Evolutionary conservation across 2,797 vertebrate species (phyloP).

Genomic region (Cuculus canorus): DNA sequence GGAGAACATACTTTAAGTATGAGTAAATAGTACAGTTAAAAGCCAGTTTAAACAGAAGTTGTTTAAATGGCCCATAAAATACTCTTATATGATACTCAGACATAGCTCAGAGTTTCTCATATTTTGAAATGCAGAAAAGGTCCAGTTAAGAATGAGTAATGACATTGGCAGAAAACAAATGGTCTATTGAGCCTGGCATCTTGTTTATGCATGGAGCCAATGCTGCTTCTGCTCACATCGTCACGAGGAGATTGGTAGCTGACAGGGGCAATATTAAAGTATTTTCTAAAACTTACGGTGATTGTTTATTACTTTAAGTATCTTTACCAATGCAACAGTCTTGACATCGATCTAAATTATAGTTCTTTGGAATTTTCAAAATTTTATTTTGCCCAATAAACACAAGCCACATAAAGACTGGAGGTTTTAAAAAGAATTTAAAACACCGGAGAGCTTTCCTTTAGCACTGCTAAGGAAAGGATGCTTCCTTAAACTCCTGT

Average conservation of each 20-base stretch:
- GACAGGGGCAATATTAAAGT: not conserved
- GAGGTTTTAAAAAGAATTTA: not conserved
- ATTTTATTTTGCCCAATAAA: not conserved
- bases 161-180: not conserved
- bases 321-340: no score
- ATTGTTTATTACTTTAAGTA: not conserved
- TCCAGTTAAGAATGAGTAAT: not conserved
- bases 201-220: fast-evolving
- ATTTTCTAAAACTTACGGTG: fast-evolving
- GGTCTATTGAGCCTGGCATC: not conserved
- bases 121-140: not conserved
- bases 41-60: not conserved
- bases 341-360: not conserved
- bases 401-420: fast-evolving
- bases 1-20: not conserved
- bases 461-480: not conserved
- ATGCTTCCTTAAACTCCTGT: not conserved
- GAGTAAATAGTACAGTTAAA: not conserved
- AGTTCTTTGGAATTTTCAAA: not conserved
- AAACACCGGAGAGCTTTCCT: not conserved
- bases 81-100: not conserved
- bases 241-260: not conserved
- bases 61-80: not conserved
- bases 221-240: not conserved
- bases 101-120: not conserved